Evolutionary conservation across 1,140 invertebrate species (phyloP).

Genomic region (Diploscapter pachys): DNA sequence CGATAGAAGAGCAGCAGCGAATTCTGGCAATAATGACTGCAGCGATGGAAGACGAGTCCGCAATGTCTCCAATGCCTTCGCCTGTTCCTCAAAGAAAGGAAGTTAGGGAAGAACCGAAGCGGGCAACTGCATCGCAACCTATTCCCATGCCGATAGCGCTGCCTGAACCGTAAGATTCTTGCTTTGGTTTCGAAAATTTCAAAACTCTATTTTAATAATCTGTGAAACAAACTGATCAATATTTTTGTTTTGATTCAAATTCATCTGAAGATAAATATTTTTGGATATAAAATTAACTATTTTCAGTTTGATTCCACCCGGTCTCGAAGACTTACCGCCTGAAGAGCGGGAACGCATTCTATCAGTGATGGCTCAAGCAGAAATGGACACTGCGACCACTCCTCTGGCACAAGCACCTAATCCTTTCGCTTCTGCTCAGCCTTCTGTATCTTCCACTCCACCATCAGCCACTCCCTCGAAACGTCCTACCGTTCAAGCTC

Average conservation of each 20-base stretch:
- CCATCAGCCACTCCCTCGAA: background rate
- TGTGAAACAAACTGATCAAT: no score
- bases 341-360: conserved; percentile 54
- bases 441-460: background rate
- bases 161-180: no score
- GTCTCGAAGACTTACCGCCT: conserved; percentile 50
- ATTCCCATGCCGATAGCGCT: no score
- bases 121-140: no score
- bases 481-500: no score
- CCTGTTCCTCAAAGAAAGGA: background rate
- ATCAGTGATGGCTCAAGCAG: conserved; percentile 56
- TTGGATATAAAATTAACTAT: no score
- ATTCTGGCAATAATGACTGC: conserved; percentile 51
- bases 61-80: conserved; percentile 7
- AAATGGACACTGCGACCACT: conserved; percentile 42
- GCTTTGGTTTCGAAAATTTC: background rate
- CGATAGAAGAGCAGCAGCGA: conserved; percentile 46
- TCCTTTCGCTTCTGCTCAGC: background rate
- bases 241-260: no score
- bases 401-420: background rate
- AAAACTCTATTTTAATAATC: no score
- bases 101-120: no score
- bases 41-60: conserved; percentile 38
- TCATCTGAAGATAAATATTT: no score
- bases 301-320: conserved; percentile 42